Percentiles rank a stretch among this genome's conserved stretches.
Evolutionary conservation across 2,797 vertebrate genomes (phyloP).

Genomic region (Apodemus agrarius): DNA sequence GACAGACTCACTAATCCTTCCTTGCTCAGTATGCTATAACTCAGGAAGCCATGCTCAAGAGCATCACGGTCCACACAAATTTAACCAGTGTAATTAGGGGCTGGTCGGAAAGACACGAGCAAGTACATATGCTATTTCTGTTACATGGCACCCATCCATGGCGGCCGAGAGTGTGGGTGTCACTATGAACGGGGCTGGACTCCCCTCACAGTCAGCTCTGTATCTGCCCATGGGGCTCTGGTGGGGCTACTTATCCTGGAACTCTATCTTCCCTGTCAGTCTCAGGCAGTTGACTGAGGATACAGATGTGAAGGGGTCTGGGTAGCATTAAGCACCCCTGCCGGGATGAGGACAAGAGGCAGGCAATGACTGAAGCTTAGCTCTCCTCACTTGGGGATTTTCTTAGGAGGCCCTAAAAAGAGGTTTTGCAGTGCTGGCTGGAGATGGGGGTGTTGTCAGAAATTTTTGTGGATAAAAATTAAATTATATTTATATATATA

Average conservation of each 20-base stretch:
- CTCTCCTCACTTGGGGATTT: not conserved
- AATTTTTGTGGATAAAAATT: not conserved
- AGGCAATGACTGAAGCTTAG: not conserved
- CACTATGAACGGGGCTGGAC: not conserved
- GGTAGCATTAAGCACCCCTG: not conserved
- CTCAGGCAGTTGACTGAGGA: not conserved
- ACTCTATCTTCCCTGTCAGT: not conserved
- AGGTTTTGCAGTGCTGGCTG: not conserved
- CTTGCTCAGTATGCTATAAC: not conserved
- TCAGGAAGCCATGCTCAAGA: not conserved
- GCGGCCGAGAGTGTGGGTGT: not conserved
- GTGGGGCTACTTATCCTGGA: not conserved
- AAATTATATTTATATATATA: not conserved
- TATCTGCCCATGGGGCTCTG: not conserved
- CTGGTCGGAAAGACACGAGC: not conserved
- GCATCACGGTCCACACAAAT: not conserved
- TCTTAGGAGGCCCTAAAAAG: not conserved
- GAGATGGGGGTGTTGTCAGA: not conserved
- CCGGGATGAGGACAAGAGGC: not conserved
- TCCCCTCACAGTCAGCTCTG: not conserved
- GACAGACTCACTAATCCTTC: not conserved
- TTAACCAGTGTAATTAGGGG: not conserved
- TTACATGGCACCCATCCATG: accelerated
- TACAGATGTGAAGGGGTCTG: not conserved
- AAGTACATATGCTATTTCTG: not conserved